These are phyloP conservation scores for Oophaga pumilio DNA, from an alignment of 2,113 vertebrate genomes.

Conservation along the genomic window DNA sequence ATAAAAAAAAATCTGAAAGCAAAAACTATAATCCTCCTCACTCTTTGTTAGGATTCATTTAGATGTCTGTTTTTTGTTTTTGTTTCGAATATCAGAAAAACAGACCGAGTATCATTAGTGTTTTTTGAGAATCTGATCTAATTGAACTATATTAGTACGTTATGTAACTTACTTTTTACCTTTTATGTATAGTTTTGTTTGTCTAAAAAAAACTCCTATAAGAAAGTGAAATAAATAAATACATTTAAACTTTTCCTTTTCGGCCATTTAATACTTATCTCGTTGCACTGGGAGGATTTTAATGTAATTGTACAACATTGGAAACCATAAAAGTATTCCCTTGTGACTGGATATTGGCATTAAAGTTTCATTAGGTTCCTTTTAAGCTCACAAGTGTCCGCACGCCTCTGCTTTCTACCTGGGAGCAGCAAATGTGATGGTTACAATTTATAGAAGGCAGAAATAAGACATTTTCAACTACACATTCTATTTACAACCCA, in stretches of 20 bases:
- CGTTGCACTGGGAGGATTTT: not conserved
- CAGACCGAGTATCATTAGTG: too few relatives aligned
- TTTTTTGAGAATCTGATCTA: too few relatives aligned
- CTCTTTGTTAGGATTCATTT: too few relatives aligned
- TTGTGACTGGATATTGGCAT: not conserved
- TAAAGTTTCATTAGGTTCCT: not conserved
- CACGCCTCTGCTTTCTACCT: not conserved
- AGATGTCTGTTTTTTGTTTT: too few relatives aligned
- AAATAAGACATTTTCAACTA: not conserved
- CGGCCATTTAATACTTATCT: not conserved
- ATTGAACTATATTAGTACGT: too few relatives aligned
- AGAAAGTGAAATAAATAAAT: not conserved
- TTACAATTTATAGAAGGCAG: not conserved
- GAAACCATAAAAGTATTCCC: not conserved
- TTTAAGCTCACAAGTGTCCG: slow-evolving; percentile 5
- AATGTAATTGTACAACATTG: not conserved
- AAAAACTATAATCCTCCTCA: too few relatives aligned
- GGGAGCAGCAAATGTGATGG: not conserved
- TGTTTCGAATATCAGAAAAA: too few relatives aligned
- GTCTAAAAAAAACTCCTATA: not conserved
- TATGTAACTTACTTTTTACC: too few relatives aligned
- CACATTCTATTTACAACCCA: slow-evolving; percentile 7
- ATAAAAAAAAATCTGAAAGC: too few relatives aligned
- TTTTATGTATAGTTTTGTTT: too few relatives aligned
- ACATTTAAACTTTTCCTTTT: not conserved